Percentiles rank a stretch among this genome's conserved stretches.
Evolutionary conservation across 2,797 vertebrate genomes (phyloP).

Genomic region (Myripristis jacobus): DNA sequence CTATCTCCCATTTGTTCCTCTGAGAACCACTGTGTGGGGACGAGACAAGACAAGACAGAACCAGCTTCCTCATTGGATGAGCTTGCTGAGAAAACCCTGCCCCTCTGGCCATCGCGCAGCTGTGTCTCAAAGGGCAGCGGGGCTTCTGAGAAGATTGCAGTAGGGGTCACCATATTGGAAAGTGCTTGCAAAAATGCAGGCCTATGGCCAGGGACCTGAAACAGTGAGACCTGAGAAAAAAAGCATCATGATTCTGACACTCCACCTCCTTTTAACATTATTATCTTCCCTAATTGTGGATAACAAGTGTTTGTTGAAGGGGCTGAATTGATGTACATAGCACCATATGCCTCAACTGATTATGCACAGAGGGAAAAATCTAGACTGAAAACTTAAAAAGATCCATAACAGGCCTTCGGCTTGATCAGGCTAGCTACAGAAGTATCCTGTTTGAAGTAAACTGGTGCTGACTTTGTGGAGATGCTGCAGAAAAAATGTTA

Average conservation of each 20-base stretch:
- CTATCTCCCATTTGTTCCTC: slow-evolving; percentile 30
- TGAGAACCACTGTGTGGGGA: slow-evolving; percentile 33
- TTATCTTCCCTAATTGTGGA: too few relatives aligned
- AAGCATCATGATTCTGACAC: not conserved
- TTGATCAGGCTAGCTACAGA: not conserved
- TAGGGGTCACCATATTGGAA: slow-evolving; percentile 47
- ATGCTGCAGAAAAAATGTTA: too few relatives aligned
- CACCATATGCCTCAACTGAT: not conserved
- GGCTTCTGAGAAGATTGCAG: slow-evolving; percentile 45
- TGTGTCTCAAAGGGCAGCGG: slow-evolving; percentile 39
- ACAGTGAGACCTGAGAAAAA: slow-evolving; percentile 9
- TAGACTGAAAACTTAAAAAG: not conserved
- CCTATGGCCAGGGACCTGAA: slow-evolving; percentile 2
- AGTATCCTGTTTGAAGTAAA: too few relatives aligned
- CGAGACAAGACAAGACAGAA: slow-evolving; percentile 23
- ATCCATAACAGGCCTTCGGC: not conserved
- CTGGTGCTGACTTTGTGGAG: too few relatives aligned
- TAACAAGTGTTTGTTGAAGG: not conserved
- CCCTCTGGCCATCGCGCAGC: slow-evolving; percentile 49
- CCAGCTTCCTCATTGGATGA: slow-evolving; percentile 10
- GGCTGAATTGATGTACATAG: not conserved
- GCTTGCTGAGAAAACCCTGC: slow-evolving; percentile 53
- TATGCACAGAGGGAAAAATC: not conserved
- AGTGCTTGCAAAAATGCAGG: slow-evolving; percentile 29
- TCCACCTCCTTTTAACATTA: too few relatives aligned